Conservation (phyloP, 2,888 invertebrate species). For the Pammene aurita region DNA sequence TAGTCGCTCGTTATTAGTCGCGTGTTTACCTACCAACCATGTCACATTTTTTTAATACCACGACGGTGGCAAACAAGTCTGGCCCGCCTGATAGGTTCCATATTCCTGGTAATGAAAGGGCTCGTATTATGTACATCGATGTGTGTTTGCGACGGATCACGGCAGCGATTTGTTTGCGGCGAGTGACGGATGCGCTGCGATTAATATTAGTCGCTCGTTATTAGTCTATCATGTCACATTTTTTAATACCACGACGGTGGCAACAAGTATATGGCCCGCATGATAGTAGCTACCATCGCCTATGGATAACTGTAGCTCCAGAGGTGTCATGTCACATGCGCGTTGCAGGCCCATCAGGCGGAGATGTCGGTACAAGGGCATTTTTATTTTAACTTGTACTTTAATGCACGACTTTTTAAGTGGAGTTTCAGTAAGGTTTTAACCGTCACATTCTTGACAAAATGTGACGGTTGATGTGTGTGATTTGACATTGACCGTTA, state of each 20-base stretch:
- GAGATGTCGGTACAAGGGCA: no score
- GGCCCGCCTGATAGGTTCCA: not conserved
- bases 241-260: not conserved
- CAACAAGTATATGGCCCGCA: not conserved
- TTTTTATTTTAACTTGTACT: no score
- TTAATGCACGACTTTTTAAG: no score
- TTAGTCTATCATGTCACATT: slow-evolving; percentile 13
- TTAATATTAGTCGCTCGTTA: slow-evolving; percentile 35
- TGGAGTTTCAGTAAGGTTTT: no score
- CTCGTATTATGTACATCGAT: not conserved
- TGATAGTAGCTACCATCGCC: no score
- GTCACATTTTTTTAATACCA: not conserved
- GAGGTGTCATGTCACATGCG: no score
- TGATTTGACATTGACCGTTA: no score
- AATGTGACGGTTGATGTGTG: no score
- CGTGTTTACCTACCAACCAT: not conserved
- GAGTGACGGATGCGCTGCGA: slow-evolving; percentile 35
- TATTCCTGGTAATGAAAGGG: not conserved
- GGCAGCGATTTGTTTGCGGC: slow-evolving; percentile 40
- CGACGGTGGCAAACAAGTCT: not conserved
- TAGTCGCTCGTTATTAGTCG: slow-evolving; percentile 27
- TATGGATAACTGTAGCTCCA: no score
- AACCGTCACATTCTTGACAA: no score
- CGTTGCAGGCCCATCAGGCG: no score
- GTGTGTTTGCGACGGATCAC: slow-evolving; percentile 36